These are phyloP conservation scores for Drosophila lutescens DNA, from an alignment of 2,888 invertebrate species.

Conservation along the genomic window DNA sequence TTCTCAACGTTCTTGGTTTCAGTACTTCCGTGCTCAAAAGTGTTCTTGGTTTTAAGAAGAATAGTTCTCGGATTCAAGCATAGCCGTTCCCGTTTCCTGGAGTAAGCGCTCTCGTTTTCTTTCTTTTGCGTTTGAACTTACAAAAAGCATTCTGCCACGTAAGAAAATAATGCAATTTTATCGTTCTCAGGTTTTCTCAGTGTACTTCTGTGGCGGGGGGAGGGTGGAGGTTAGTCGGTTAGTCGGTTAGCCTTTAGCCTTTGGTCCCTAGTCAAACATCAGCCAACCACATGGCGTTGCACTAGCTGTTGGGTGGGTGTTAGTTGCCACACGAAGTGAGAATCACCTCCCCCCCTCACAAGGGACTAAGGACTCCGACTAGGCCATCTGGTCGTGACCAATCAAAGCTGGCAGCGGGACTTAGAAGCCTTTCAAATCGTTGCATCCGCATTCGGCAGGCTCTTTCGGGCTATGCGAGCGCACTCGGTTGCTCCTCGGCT, in stretches of 20 bases:
- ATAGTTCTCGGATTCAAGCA: too few species aligned
- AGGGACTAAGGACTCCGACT: background rate
- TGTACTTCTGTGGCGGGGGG: too few species aligned
- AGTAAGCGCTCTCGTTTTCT: too few species aligned
- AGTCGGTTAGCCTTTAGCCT: background rate
- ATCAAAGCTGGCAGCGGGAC: conserved; percentile 64
- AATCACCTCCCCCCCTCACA: background rate
- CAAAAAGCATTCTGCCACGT: too few species aligned
- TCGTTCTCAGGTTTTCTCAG: too few species aligned
- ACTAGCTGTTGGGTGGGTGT: conserved; percentile 3
- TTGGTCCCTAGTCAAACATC: background rate
- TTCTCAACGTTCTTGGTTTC: too few species aligned
- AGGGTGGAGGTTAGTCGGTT: background rate
- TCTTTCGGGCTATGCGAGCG: conserved; percentile 24
- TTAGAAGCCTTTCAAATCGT: conserved; percentile 74
- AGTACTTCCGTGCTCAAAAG: too few species aligned
- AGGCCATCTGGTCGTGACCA: conserved; percentile 55
- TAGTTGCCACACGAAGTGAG: conserved; percentile 19
- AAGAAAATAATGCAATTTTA: too few species aligned
- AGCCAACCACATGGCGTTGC: conserved; percentile 21
- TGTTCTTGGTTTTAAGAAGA: too few species aligned
- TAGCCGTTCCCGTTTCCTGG: too few species aligned
- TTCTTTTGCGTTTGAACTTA: too few species aligned
- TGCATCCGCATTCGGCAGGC: conserved; percentile 67
- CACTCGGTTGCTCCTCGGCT: conserved; percentile 43